Conservation (phyloP, 2,888 invertebrate genomes). For the Agapostemon virescens region DNA sequence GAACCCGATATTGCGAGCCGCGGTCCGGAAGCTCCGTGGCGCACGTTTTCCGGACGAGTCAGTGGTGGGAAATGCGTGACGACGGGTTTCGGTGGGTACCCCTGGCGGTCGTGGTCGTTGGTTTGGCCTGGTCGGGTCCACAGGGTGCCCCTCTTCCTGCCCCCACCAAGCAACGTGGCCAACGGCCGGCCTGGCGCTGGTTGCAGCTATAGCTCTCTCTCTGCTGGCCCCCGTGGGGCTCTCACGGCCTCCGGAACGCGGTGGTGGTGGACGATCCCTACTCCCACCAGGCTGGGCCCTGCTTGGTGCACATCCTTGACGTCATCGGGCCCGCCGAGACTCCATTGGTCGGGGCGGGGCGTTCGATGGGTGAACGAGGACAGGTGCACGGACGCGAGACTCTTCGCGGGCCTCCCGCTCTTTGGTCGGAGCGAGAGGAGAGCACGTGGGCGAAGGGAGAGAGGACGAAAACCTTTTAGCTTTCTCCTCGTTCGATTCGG, state of each 20-base stretch:
- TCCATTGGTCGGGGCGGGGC: constrained; percentile 79
- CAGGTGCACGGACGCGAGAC: constrained; percentile 70
- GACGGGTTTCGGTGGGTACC: constrained; percentile 67
- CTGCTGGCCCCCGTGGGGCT: constrained; percentile 65
- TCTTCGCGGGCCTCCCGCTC: constrained; percentile 42
- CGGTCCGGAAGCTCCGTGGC: constrained; percentile 65
- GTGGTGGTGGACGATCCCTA: constrained; percentile 64
- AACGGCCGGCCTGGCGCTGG: constrained; percentile 73
- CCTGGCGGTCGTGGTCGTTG: constrained; percentile 57
- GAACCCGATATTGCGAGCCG: constrained; percentile 62
- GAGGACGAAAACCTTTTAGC: constrained; percentile 50
- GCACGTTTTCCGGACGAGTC: constrained; percentile 73
- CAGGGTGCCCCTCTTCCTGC: constrained; percentile 70
- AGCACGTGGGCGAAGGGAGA: constrained; percentile 22
- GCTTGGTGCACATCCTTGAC: constrained; percentile 66
- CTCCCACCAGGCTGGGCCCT: constrained; percentile 60
- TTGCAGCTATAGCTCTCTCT: constrained; percentile 55
- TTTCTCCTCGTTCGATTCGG: constrained; percentile 64
- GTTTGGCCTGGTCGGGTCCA: constrained; percentile 54
- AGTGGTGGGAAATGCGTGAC: constrained; percentile 72
- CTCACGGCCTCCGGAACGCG: constrained; percentile 75
- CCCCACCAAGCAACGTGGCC: constrained; percentile 62
- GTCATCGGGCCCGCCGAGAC: constrained; percentile 67
- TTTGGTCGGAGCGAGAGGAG: constrained; percentile 22
- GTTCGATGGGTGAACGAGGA: constrained; percentile 72